Evolutionary conservation across 2,113 vertebrate species (phyloP), one percentile per base, ranked within the genome.

Genomic region (Noturus placidus): DNA sequence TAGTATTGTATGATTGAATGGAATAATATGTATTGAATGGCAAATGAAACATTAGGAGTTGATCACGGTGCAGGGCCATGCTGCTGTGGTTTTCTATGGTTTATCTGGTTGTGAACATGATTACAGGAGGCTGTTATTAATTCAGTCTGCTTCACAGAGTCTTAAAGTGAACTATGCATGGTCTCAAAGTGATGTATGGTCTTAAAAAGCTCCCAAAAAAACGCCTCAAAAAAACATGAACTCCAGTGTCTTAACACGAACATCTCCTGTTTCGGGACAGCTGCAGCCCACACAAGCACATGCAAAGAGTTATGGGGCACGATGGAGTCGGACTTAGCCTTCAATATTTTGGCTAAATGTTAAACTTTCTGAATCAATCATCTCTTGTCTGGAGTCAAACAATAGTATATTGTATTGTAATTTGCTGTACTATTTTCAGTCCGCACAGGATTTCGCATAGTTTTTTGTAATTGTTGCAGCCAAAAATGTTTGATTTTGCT

Each of bases 311-410:
- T 89, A 92, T 92, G 92, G 92, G 92, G 92, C 92, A 92, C 91
- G 77, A 87, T 94, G 91, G 90, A 93, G 92, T 92, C 92, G 90
- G 93, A 94, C 93, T 93, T 93, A 94, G 92, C 74, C 93, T 94
- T 94, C 92, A 94, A 93, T 94, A 92, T 92, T 94, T 77, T 93
- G 91, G 27, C 89, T 93, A 92, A 95, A 92, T 94, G 33, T 70
- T 38, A 38, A 20, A 38, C 19, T 70, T 74, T 46, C 7, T 74
- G 38, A 78, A 78, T 83, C 46, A 2, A 74, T 77, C 7, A 25
- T 57, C 50, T n/a, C 33, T 35, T 59, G 63, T 76, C 72, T 67
- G 30, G 76, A 84, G 76, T 77, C 72, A 57, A 84, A 79, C 74
- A 81, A 81, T 46, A 56, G 46, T n/a, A 38, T 63, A 19, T 52